Base-by-base conservation (phyloP, 2,888 invertebrate species). In the Lasioglossum morio region DNA sequence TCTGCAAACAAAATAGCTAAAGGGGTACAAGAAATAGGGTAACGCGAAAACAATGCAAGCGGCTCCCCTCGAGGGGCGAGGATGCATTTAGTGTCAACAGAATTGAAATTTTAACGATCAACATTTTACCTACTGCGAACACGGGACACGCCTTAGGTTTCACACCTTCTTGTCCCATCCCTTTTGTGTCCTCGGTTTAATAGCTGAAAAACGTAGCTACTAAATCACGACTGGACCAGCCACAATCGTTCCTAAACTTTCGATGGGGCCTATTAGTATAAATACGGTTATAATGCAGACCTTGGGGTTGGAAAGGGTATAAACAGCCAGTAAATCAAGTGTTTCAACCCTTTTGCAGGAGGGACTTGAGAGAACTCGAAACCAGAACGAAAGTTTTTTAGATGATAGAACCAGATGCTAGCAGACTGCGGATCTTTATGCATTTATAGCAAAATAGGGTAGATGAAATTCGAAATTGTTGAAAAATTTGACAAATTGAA, bases 241-340 rank as follows among this genome's bases (percentile, higher is more conserved):
- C 30, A 87, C 86, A 81, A 91, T 88, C 88, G 87, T 86, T 88
- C 87, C 84, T 86, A 76, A 87, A 87, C 86, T 86, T 87, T 73
- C 72, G 79, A 34, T 86, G 70, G 86, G 40, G 90, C 84, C 93
- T 94, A 94, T 95, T 94, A 94, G 94, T 93, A 93, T 94, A 94
- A 95, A 95, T 95, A 95, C 92, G 94, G 92, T 94, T 94, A 94
- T 95, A 95, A 95, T 94, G 89, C 88, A 92, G 91, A 91, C 89
- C 84, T 87, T 81, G 90, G 93, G 94, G 93, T 89, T 91, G 89
- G 87, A 90, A 91, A 92, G 94, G 94, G 90, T 92, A 94, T 94
- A 94, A 95, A 94, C 94, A 94, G 94, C 92, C 92, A 93, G 91
- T 95, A 94, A 94, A 95, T 95, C 94, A 95, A 90, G 88, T 87